Conservation (phyloP, 2,888 invertebrate genomes). For the Schizotus pectinicornis region DNA sequence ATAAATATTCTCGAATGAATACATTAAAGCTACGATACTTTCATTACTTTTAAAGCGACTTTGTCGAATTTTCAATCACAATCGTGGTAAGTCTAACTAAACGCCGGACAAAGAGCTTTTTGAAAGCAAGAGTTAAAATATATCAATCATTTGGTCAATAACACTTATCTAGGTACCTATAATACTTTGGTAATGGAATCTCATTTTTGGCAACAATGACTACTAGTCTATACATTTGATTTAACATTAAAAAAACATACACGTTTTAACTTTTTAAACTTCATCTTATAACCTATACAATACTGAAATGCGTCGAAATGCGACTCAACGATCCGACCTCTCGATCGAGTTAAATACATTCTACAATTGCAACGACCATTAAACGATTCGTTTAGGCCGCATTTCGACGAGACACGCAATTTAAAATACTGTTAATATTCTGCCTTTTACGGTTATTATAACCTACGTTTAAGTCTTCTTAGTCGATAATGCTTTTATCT, state of each 20-base stretch:
- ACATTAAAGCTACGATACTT: conserved; percentile 29
- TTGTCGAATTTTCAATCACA: conserved; percentile 25
- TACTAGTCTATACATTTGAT: conserved; percentile 34
- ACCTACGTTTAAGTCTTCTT: conserved; percentile 48
- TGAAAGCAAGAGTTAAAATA: conserved; percentile 28
- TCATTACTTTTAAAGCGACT: conserved; percentile 19
- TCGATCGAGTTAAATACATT: not conserved
- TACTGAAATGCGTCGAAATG: conserved; percentile 20
- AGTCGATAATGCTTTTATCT: conserved; percentile 37
- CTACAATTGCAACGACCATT: conserved; percentile 15
- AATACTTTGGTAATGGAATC: conserved; percentile 44
- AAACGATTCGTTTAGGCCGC: conserved; percentile 21
- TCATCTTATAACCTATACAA: conserved; percentile 7
- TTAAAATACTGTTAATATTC: conserved; percentile 46
- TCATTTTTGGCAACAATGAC: conserved; percentile 43
- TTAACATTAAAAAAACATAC: conserved; percentile 30
- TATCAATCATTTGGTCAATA: conserved; percentile 40
- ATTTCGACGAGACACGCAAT: conserved; percentile 23
- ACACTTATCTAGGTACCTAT: conserved; percentile 41
- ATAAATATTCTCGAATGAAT: conserved; percentile 24
- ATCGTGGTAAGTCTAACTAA: conserved; percentile 22
- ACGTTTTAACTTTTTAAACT: conserved; percentile 14
- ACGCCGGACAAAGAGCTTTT: conserved; percentile 23
- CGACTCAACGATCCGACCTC: conserved; percentile 16
- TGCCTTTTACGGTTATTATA: conserved; percentile 56